Percentiles rank a stretch among this genome's conserved stretches.
These are phyloP conservation scores for Drosophila sturtevanti DNA, from an alignment of 1,140 invertebrate species.

Conservation along the genomic window DNA sequence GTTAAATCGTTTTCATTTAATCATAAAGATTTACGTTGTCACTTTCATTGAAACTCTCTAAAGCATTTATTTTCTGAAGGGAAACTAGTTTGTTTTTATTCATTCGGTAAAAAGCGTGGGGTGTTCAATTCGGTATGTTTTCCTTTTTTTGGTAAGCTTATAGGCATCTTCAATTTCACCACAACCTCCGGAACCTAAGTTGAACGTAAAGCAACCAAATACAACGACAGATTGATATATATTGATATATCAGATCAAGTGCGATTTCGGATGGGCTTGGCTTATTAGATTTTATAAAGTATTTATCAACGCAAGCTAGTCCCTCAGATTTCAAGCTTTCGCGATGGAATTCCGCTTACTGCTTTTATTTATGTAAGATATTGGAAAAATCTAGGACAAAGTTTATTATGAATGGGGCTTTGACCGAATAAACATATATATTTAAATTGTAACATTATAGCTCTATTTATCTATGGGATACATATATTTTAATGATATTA, in stretches of 20 bases:
- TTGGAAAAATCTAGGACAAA: too few relatives aligned
- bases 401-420: too few relatives aligned
- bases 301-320: too few relatives aligned
- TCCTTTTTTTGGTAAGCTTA: conserved; percentile 34
- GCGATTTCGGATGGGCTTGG: too few relatives aligned
- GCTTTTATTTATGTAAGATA: too few relatives aligned
- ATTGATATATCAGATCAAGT: too few relatives aligned
- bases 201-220: conserved; percentile 75
- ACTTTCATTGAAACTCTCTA: conserved; percentile 50
- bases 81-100: conserved; percentile 55
- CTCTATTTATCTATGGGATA: not conserved
- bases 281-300: too few relatives aligned
- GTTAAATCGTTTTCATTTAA: conserved; percentile 42
- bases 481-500: not conserved
- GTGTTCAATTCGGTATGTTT: conserved; percentile 20
- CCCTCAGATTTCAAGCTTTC: too few relatives aligned
- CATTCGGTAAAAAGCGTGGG: conserved; percentile 57
- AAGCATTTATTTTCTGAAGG: conserved; percentile 45
- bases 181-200: conserved; percentile 70
- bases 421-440: too few relatives aligned
- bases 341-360: too few relatives aligned
- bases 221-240: conserved; percentile 45
- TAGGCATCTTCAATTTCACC: conserved; percentile 66
- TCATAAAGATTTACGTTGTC: too few relatives aligned
- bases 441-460: not conserved